These are phyloP conservation scores for Tenthredo distinguenda DNA, from an alignment of 2,888 invertebrate genomes.

Conservation along the genomic window DNA sequence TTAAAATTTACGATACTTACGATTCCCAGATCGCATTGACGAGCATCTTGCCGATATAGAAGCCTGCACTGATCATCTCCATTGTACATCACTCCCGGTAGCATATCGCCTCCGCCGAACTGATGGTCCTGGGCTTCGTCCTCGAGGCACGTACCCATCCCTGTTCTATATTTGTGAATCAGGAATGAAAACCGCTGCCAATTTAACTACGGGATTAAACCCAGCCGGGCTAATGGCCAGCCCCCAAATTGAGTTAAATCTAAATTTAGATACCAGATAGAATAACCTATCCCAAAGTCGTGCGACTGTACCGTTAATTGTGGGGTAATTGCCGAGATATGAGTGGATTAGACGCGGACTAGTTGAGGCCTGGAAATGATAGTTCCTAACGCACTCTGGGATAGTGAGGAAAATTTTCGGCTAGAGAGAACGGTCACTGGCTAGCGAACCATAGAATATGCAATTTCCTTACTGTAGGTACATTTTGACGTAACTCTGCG, in stretches of 20 bases:
- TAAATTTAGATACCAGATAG: slow-evolving; percentile 15
- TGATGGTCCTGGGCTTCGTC: slow-evolving; percentile 79
- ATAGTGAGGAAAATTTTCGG: not conserved
- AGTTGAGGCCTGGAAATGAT: not conserved
- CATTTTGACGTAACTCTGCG: slow-evolving; percentile 77
- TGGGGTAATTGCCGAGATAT: slow-evolving; percentile 20
- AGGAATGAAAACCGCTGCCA: slow-evolving; percentile 23
- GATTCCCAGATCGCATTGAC: slow-evolving; percentile 75
- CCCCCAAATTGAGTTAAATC: slow-evolving; percentile 21
- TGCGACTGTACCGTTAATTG: slow-evolving; percentile 25
- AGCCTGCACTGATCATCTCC: slow-evolving; percentile 81
- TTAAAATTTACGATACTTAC: slow-evolving; percentile 65
- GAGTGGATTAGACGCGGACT: not conserved
- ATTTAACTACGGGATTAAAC: slow-evolving; percentile 32
- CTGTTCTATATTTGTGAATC: slow-evolving; percentile 75
- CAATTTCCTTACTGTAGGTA: slow-evolving; percentile 79
- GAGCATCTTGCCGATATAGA: slow-evolving; percentile 78
- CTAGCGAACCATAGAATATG: slow-evolving; percentile 27
- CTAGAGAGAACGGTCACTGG: not conserved
- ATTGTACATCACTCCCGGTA: slow-evolving; percentile 81
- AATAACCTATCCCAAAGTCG: slow-evolving; percentile 28
- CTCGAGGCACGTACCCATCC: slow-evolving; percentile 81
- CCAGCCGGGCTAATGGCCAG: slow-evolving; percentile 23
- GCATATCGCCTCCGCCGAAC: slow-evolving; percentile 67
- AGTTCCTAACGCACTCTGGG: not conserved